These are phyloP conservation scores for Margaritifera margaritifera DNA, from an alignment of 2,888 invertebrate genomes.

Conservation along the genomic window DNA sequence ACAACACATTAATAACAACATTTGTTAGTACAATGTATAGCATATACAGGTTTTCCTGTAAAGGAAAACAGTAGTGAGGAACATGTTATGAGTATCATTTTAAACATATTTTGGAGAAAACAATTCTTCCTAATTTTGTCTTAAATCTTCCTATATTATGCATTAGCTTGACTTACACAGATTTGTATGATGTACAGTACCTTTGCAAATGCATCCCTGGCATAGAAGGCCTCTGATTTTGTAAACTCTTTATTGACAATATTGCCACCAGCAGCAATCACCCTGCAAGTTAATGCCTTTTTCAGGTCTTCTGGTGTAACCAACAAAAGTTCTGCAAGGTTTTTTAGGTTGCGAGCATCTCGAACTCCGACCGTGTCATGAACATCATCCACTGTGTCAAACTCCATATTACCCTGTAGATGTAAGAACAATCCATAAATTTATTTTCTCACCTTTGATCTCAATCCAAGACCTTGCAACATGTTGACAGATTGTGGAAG, in stretches of 20 bases:
- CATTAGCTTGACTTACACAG: no score
- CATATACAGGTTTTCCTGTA: no score
- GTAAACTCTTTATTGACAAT: slow-evolving; percentile 93
- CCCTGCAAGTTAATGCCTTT: slow-evolving; percentile 86
- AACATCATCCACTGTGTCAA: slow-evolving; percentile 74
- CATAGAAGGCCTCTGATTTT: slow-evolving; percentile 87
- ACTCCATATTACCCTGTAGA: slow-evolving; percentile 79
- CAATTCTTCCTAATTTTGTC: no score
- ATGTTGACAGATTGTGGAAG: no score
- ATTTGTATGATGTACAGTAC: slow-evolving; percentile 66
- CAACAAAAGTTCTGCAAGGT: slow-evolving; percentile 78
- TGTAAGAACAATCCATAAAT: background rate
- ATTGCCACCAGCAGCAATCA: slow-evolving; percentile 94
- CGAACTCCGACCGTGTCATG: slow-evolving; percentile 71
- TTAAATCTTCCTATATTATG: no score
- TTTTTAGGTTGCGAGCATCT: slow-evolving; percentile 76
- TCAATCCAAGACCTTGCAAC: no score
- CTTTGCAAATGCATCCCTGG: slow-evolving; percentile 93
- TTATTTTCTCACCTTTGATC: background rate
- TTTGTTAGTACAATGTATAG: no score
- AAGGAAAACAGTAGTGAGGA: no score
- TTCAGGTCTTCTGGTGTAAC: slow-evolving; percentile 81
- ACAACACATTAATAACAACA: no score
- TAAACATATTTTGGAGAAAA: no score
- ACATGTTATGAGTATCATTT: no score